Evolutionary conservation across 64 coral and sea anemone genomes (phyloP).

Genomic region (Acropora yongei): DNA sequence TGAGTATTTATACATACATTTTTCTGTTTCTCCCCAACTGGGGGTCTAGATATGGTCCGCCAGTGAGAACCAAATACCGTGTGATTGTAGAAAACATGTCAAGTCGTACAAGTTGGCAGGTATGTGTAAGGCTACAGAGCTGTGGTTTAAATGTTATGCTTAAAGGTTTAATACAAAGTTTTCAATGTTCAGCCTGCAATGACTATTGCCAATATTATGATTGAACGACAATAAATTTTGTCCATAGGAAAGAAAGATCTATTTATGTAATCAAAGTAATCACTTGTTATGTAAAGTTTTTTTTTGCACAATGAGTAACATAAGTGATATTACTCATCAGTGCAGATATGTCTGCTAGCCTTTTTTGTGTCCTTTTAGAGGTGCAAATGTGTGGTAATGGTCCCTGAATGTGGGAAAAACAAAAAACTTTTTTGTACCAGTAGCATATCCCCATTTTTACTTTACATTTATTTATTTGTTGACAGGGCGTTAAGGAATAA

Average conservation of each 20-base stretch:
- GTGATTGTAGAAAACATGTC: constrained; percentile 88
- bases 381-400: background rate
- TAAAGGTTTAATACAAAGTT: background rate
- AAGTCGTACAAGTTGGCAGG: constrained; percentile 99
- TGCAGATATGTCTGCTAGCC: background rate
- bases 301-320: too few relatives aligned
- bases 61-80: constrained; percentile 76
- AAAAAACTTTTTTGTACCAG: background rate
- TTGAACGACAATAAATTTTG: too few relatives aligned
- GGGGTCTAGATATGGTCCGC: constrained; percentile 79
- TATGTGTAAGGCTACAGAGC: constrained; percentile 1
- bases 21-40: constrained; percentile 15
- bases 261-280: too few relatives aligned
- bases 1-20: constrained; percentile 46
- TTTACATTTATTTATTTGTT: constrained; percentile 55
- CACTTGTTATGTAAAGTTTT: too few relatives aligned
- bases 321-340: too few relatives aligned
- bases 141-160: background rate
- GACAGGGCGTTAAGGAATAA: constrained; percentile 61
- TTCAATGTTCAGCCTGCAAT: too few relatives aligned
- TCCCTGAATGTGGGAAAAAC: background rate
- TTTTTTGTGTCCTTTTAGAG: background rate
- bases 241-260: too few relatives aligned
- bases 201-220: too few relatives aligned
- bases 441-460: background rate